Evolutionary conservation across 1,140 invertebrate genomes (phyloP), one percentile per base, ranked within the genome.

Genomic region (Thrips palmi): DNA sequence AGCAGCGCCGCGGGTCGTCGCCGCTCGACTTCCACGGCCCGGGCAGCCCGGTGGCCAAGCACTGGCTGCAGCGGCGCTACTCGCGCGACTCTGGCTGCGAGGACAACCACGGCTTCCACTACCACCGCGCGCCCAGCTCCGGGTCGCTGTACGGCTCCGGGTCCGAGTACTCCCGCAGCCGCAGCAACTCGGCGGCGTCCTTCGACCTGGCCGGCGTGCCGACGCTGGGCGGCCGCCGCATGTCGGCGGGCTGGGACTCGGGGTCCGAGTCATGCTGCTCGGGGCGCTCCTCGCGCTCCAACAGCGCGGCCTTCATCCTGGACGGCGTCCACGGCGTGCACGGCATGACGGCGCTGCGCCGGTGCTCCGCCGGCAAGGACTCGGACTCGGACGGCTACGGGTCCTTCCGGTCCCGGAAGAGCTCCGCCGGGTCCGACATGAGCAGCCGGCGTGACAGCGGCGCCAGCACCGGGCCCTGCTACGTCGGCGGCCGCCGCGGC

Each of bases 31-130:
- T 42, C 30, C 59, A 62, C 32, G 61, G 30, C 20, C 6, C 59
- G 5, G 56, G 55, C 4, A 63, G 65, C n/a, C n/a, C n/a, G n/a
- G n/a, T n/a, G n/a, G 59, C 56, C 29, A 64, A 68, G 52, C 64
- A 67, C 44, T 71, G 66, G 53, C 61, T 62, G 37, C 68, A 66
- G 4, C 47, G 70, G 37, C 47, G 68, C 5, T 56, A 68, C 37
- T 71, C 68, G 43, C 59, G 66, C 12, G 64, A 69, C 41, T 70
- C 67, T 33, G 63, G 62, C 11, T 53, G 58, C 31, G 67, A 67
- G 27, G 59, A 56, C 1, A 65, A 62, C 25, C 54, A 65, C n/a
- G n/a, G n/a, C n/a, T n/a, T n/a, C n/a, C n/a, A n/a, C n/a, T n/a
- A n/a, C n/a, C n/a, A n/a, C n/a, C n/a, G n/a, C n/a, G n/a, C n/a